Base-by-base conservation (phyloP, 2,113 vertebrate species). In the Salvelinus namaycush region DNA sequence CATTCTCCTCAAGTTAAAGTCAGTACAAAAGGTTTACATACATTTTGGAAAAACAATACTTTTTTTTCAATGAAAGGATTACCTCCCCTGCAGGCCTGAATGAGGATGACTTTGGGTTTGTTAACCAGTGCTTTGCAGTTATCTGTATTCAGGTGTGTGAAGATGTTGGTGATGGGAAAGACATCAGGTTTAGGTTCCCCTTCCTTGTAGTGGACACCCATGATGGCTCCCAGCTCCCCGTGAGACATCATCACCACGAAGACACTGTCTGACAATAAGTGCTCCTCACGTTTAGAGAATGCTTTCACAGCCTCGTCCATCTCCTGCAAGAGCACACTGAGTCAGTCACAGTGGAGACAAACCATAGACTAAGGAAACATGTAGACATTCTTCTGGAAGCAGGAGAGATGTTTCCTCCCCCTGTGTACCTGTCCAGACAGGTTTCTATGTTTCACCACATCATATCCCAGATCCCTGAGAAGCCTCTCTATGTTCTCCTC, bases 221-320 rank as follows among this genome's bases (percentile, higher is more conserved):
- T 88, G 20, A 98, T 83, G 4, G 73, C 86, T 13, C 87, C 89
- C 31, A 69, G 87, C 76, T 87, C 78, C 29, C 96, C 96, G 0
- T 97, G 96, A 27, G 96, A 97, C 96, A 97, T 97, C 77, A 97
- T 87, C 3, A 97, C 93, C 64, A 97, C 76, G 34, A 97, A 89
- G 51, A 95, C 94, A 48, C 95, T 96, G 79, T 98, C 96, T 0
- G 96, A 95, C 1, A 72, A 20, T 31, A 0, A 1, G 66, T 96
- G 95, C 24, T 96, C 93, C 0, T 76, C 20, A 2, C 39, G 81
- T 70, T 68, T 72, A 1, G 94, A 93, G 71, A 97, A 97, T 0
- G 73, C 0, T 59, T 18, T 80, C 29, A 97, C 12, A 5, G 86
- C 86, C 0, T 6, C 0, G 1, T 62, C 18, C 79, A 97, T 97